These are phyloP conservation scores for Sebastes matsubarae DNA, from an alignment of 2,797 vertebrate species.

Conservation along the genomic window DNA sequence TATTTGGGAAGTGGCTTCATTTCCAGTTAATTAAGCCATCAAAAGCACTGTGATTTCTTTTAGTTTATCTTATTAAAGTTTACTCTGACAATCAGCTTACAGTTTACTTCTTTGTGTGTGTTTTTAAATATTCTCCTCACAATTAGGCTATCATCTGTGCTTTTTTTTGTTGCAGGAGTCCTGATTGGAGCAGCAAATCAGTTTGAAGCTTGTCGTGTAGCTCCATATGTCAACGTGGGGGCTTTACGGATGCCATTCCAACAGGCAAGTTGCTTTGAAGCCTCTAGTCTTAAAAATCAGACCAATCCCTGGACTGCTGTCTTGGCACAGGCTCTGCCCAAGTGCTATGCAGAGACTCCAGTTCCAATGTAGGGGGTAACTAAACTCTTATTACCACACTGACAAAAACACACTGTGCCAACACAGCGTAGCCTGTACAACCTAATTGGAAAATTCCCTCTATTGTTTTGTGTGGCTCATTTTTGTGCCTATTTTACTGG, in stretches of 20 bases:
- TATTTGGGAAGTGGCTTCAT: constrained; percentile 16
- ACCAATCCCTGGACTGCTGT: constrained; percentile 70
- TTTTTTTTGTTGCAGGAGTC: constrained; percentile 84
- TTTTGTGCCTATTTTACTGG: constrained; percentile 8
- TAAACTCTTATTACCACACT: constrained; percentile 65
- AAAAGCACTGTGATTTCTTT: constrained; percentile 29
- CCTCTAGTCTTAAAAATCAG: constrained; percentile 67
- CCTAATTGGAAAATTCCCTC: constrained; percentile 52
- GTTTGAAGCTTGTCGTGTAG: constrained; percentile 98
- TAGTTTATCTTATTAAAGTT: constrained; percentile 32
- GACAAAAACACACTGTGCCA: constrained; percentile 53
- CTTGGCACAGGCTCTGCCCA: constrained; percentile 70
- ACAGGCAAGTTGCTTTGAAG: constrained; percentile 91
- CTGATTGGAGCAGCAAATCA: constrained; percentile 97
- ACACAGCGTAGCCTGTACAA: constrained; percentile 42
- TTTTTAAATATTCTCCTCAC: constrained; percentile 25
- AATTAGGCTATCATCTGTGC: constrained; percentile 47
- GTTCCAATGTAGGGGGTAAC: constrained; percentile 62
- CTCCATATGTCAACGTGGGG: constrained; percentile 98
- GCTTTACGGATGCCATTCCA: constrained; percentile 98
- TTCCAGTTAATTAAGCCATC: constrained; percentile 27
- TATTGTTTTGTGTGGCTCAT: constrained; percentile 25
- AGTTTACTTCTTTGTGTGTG: constrained; percentile 5
- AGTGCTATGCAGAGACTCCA: constrained; percentile 64
- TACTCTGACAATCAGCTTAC: background rate